Base-by-base conservation (phyloP, 2,113 vertebrate species). In the Steatornis caripensis region DNA sequence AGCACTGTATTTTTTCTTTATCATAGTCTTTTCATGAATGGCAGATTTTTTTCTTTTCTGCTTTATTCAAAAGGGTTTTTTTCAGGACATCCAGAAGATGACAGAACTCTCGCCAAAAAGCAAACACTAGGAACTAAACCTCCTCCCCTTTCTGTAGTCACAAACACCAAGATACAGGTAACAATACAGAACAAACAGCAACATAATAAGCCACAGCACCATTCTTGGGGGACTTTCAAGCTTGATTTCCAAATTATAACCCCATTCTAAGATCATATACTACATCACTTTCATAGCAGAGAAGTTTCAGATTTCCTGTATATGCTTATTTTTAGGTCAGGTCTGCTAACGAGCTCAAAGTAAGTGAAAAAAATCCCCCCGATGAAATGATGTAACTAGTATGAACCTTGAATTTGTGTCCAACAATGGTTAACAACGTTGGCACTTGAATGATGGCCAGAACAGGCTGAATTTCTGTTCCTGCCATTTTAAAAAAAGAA, bases 401-500 rank as follows among this genome's bases (percentile, higher is more conserved):
- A 30, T 5, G 48, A 82, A 19, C 34, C 53, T 87, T 72, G 84
- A 75, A 51, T 22, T n/a, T 49, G 57, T 69, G 74, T 66, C 74
- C 86, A 78, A 75, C 62, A 55, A 87, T 49, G 45, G 70, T 75
- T 89, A 92, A 91, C 4, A 3, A 75, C 20, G 20, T 37, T 95
- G 83, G 93, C 94, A 32, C 86, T 80, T 95, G 68, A 97, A 57
- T 53, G 72, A 90, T 3, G 4, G 57, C 95, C 87, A 95, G 87
- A 76, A 72, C 10, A 64, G 91, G 76, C 72, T 5, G 2, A 87
- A 90, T 74, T 87, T 92, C 94, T 85, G 93, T 68, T 97, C 97
- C 68, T 70, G 69, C 69, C 91, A 62, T 95, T 96, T 97, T 74
- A 94, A 91, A 96, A 96, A 88, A 96, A 93, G 96, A 82, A 95